Base-by-base conservation (phyloP, 2,797 vertebrate genomes). In the Apodemus agrarius region DNA sequence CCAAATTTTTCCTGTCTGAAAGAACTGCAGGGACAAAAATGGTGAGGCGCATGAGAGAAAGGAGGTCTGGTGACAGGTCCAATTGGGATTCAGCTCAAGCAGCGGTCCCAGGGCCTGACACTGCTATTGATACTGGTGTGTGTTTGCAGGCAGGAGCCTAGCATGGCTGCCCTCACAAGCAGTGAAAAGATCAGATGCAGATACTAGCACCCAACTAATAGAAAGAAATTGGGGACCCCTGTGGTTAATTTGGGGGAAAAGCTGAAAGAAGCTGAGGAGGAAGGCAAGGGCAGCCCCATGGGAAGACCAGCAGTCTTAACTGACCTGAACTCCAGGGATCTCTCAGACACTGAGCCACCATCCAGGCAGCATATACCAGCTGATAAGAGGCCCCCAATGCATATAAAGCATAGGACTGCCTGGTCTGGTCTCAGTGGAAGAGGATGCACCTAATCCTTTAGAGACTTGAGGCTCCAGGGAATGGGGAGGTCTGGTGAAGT, bases 281-380 rank as follows among this genome's bases (percentile, higher is more conserved):
- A 65, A 4, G 4, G 29, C 11, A 1, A 65, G 12, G 12, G 29
- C 26, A 26, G 12, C 5, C 5, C 13, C 29, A 34, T 34, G 0
- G 12, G 29, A 34, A 67, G 14, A 72, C 17, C 69, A 72, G 17
- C 2, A 21, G 6, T 72, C 17, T 72, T 17, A 37, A 72, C 17
- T 72, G 17, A 69, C 67, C 7, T 19, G 34, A 1, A 72, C 69
- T 3, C 31, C 14, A 1, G 3, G n/a, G 34, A 19, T 69, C 34
- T 69, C 34, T 69, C 67, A 69, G 34, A 72, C 17, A 19, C n/a
- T 72, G 17, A 21, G 34, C 34, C 34, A 72, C 7, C 34, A 72
- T 21, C 8, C n/a, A 37, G 34, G 34, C 17, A 72, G n/a, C 17
- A 37, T 37, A 72, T 8, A n/a, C 7, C 34, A 69, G 17, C 34